These are phyloP conservation scores for Scrobipalpa costella DNA, from an alignment of 2,888 invertebrate genomes.

Conservation along the genomic window DNA sequence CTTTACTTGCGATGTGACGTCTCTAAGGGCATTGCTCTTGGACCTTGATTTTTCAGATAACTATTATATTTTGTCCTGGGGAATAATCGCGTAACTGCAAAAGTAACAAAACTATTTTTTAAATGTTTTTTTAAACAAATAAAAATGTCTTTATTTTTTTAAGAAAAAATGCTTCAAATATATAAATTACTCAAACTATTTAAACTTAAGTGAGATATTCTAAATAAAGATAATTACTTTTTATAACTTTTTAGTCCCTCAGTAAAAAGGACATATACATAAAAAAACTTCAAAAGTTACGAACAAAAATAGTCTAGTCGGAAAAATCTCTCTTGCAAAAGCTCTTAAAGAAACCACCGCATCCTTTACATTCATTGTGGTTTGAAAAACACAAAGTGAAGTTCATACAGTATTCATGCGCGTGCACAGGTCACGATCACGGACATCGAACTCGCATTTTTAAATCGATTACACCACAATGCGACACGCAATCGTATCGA, in stretches of 20 bases:
- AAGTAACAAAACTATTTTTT: not conserved
- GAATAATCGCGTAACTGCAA: constrained; percentile 1
- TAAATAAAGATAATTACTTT: no score
- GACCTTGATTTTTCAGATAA: constrained; percentile 46
- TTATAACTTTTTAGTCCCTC: constrained; percentile 28
- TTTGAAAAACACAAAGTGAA: constrained; percentile 34
- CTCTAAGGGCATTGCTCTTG: constrained; percentile 36
- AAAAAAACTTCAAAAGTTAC: not conserved
- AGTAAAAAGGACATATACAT: not conserved
- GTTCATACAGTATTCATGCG: constrained; percentile 74
- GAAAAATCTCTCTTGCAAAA: constrained; percentile 1
- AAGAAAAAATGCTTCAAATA: no score
- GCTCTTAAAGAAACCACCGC: constrained; percentile 11
- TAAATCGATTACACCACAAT: constrained; percentile 34
- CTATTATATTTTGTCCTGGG: not conserved
- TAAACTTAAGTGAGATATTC: no score
- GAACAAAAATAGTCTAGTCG: not conserved
- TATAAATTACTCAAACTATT: no score
- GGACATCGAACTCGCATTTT: constrained; percentile 73
- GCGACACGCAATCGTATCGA: constrained; percentile 47
- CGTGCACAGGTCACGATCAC: constrained; percentile 75
- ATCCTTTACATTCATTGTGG: constrained; percentile 18
- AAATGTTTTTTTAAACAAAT: not conserved
- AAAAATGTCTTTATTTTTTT: no score
- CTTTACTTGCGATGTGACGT: constrained; percentile 32